Base-by-base conservation (phyloP, 2,113 vertebrate genomes). In the Podarcis muralis region DNA sequence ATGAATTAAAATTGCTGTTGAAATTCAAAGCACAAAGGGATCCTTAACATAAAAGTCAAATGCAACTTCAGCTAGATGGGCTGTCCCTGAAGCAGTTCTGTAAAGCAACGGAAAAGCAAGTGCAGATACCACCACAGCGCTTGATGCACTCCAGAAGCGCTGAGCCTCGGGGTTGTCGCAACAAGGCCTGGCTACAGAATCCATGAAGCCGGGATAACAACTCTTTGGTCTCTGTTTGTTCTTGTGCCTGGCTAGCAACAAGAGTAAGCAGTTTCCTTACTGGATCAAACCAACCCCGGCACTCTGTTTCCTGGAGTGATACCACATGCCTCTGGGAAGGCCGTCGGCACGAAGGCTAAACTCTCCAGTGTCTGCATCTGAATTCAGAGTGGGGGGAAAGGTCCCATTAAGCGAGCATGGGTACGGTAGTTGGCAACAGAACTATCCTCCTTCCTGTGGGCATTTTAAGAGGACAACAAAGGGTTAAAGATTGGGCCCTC, bases 1-100 rank as follows among this genome's bases (percentile, higher is more conserved):
- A 77, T 90, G 57, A 89, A 91, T 83, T 25, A 84, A 89, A 93
- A 87, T 48, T 74, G 71, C 43, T 88, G 71, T 76, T 40, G 62
- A 84, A n/a, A 90, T 59, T 43, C 75, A 84, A 91, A 94, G 25
- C 25, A 92, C 66, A 11, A 74, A 68, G 89, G 78, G 32, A 77
- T n/a, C 88, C 88, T 88, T 68, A 1, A 35, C 2, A 6, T n/a
- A 90, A 92, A 90, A 18, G 89, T 37, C 88, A 93, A 88, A 93
- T 69, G 5, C 18, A 88, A 57, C 87, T 76, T 76, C 57, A 85
- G 80, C 20, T 71, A 87, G n/a, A 69, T 2, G 43, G 53, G 71
- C 76, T 62, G 25, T 88, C 59, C 35, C 71, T 66, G 1, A 16
- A 2, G 11, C 59, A 9, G 6, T 66, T 66, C 69, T 8, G 43